A percentile compares a stretch with the other conserved stretches of the same genome.
phyloP scores from a whole-genome alignment of 2,888 invertebrate species.

The Microplitis manilae region DNA sequence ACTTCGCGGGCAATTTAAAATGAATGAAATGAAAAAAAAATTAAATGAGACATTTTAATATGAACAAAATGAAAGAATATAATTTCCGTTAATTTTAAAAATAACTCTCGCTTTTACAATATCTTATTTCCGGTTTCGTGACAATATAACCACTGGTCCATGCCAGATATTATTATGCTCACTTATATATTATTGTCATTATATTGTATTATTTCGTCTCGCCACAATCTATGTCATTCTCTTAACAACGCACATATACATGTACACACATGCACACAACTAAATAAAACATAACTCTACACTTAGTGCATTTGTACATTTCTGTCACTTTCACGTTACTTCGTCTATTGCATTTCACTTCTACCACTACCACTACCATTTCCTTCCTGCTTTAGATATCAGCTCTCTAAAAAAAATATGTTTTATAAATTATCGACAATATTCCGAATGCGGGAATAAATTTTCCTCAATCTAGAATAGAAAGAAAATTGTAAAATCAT shows the following conservation, averaged over 20 bases:
- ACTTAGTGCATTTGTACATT: slow-evolving; percentile 14
- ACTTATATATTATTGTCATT: slow-evolving; percentile 16
- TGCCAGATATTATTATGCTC: slow-evolving; percentile 46
- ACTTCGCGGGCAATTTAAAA: neutral
- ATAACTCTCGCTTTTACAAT: slow-evolving; percentile 45
- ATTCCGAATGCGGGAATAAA: neutral
- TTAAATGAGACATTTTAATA: neutral
- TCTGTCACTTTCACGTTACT: slow-evolving; percentile 62
- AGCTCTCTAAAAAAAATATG: neutral
- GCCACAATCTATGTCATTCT: slow-evolving; percentile 3
- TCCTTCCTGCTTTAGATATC: slow-evolving; percentile 51
- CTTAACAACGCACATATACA: neutral
- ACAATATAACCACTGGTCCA: slow-evolving; percentile 57
- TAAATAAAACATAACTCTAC: slow-evolving; percentile 3
- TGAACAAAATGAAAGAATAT: neutral
- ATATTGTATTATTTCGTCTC: slow-evolving; percentile 29
- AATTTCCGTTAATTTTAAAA: slow-evolving; percentile 20
- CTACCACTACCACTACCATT: slow-evolving; percentile 38
- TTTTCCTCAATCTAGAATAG: too few relatives aligned
- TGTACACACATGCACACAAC: neutral
- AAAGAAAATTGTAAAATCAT: too few relatives aligned
- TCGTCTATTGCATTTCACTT: slow-evolving; percentile 51
- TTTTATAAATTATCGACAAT: neutral
- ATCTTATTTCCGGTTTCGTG: slow-evolving; percentile 59
- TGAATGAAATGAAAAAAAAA: neutral